Evolutionary conservation across 1,140 invertebrate genomes (phyloP).

Genomic region (Drosophila sucinea): DNA sequence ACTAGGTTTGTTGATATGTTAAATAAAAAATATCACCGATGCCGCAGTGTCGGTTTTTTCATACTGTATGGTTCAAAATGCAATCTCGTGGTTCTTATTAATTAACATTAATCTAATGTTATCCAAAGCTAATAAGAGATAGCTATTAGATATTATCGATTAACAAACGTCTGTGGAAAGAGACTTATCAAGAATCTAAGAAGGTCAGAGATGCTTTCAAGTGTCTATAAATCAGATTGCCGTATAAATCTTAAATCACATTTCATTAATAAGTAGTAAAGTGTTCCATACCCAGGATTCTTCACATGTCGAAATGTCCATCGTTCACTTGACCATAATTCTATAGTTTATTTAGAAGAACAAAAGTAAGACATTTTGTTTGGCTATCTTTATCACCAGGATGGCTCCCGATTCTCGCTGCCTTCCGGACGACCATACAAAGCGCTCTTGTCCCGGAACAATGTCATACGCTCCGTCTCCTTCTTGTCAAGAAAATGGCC

Average conservation of each 20-base stretch:
- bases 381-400: conserved; percentile 84
- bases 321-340: conserved; percentile 16
- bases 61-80: no score
- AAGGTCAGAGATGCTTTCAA: no score
- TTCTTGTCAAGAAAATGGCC: conserved; percentile 87
- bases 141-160: no score
- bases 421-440: conserved; percentile 87
- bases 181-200: no score
- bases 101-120: no score
- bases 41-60: no score
- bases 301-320: background rate
- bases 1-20: background rate
- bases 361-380: conserved; percentile 36
- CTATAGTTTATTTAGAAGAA: conserved; percentile 65
- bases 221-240: no score
- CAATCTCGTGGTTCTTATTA: no score
- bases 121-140: no score
- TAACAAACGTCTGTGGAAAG: no score
- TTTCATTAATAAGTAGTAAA: background rate
- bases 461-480: conserved; percentile 88
- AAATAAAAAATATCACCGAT: background rate
- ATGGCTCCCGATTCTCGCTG: conserved; percentile 86
- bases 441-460: conserved; percentile 90
- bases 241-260: no score
- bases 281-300: background rate